Base-by-base conservation (phyloP, 2,797 vertebrate species). In the Xenops minutus region DNA sequence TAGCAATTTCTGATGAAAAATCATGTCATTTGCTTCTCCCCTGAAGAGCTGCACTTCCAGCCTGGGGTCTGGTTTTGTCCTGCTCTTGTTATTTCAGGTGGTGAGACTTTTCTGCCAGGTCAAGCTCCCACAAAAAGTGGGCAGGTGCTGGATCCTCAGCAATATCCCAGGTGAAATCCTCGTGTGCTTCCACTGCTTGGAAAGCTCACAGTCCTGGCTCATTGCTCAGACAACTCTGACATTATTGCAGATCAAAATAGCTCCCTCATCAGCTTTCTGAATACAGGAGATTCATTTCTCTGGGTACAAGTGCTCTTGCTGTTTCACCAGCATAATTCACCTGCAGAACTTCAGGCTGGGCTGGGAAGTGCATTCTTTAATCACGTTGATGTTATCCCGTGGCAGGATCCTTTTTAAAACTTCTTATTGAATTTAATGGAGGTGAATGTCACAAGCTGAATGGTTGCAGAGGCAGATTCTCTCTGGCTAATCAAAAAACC, bases 341-440 rank as follows among this genome's bases (percentile, higher is more conserved):
- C 36, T 0, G 0, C 34, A 71, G 90, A 95, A 74, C 39, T 79
- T 85, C 39, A 80, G 73, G 78, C 85, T 68, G 66, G 58, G 69
- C 43, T 79, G 71, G 55, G 46, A 82, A 92, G 55, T 54, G 73
- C 32, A 18, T 81, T 75, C 88, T 82, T 96, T 87, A 90, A 95
- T 89, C 83, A 71, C 36, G n/a, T 79, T 79, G 73, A 90, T 90
- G 43, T 41, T 67, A 86, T 66, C 71, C 71, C 19, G 4, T 71
- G 59, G 77, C 80, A 93, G 66, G 56, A 71, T 84, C 72, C 85
- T 81, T 89, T 75, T 82, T 11, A 79, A 88, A 62, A 7, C 9
- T 71, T 90, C 63, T 86, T 5, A 74, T 75, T 91, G 44, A 51
- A 84, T 93, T 91, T 79, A 90, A 87, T 66, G 56, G 59, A 79